These are phyloP conservation scores for Erinaceus europaeus DNA, from an alignment of 2,113 vertebrate genomes.

Conservation along the genomic window DNA sequence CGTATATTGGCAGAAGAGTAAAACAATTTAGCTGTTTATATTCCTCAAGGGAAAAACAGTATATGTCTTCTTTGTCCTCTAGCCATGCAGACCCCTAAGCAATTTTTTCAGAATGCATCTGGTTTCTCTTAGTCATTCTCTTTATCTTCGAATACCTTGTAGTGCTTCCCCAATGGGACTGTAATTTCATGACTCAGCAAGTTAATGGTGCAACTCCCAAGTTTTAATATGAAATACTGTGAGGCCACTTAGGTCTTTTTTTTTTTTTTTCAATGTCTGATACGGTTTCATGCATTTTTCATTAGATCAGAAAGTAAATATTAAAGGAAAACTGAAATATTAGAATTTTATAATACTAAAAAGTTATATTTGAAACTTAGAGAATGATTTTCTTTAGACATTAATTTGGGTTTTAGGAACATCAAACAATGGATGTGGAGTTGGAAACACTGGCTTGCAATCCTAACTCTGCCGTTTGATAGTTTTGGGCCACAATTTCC, in stretches of 20 bases:
- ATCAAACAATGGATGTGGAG: neutral
- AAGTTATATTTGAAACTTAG: neutral
- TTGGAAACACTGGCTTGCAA: neutral
- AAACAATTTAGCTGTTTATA: slow-evolving; percentile 47
- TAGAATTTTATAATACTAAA: neutral
- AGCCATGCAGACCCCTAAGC: slow-evolving; percentile 23
- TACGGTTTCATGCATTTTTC: neutral
- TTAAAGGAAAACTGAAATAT: neutral
- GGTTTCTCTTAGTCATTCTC: slow-evolving; percentile 55
- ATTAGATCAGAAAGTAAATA: neutral
- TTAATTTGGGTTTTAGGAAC: neutral
- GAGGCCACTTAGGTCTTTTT: neutral
- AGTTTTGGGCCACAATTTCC: neutral
- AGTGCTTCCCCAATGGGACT: slow-evolving; percentile 26
- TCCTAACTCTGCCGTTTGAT: neutral
- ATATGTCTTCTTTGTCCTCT: slow-evolving; percentile 31
- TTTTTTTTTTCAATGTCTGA: slow-evolving; percentile 2
- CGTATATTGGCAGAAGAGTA: too few species aligned
- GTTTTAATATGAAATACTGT: neutral
- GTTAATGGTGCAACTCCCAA: slow-evolving; percentile 16
- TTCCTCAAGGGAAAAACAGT: slow-evolving; percentile 45
- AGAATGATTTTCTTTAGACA: neutral
- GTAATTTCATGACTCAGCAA: slow-evolving; percentile 51
- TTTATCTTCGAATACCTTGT: slow-evolving; percentile 53
- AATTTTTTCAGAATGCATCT: slow-evolving; percentile 53